Base-by-base conservation (phyloP, 1,140 invertebrate genomes). In the Leucophenga varia region DNA sequence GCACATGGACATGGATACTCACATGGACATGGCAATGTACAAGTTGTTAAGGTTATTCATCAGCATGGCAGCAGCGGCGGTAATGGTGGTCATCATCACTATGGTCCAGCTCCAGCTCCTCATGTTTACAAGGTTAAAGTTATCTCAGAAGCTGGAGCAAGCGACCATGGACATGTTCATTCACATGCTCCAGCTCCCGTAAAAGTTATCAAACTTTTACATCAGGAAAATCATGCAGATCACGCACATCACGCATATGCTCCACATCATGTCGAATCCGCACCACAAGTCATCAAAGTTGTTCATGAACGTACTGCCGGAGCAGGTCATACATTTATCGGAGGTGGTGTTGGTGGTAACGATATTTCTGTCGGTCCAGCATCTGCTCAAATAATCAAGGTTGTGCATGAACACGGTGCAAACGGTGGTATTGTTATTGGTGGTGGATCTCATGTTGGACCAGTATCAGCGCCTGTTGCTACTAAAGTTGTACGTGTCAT, bases 401-500 rank as follows among this genome's bases (percentile, higher is more conserved):
- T 68, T 1, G 16, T 64, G 28, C 61, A 63, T 35, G 50, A 59
- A 36, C 55, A 59, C n/a, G 51, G 54, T 31, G 30, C 31, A 18
- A n/a, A n/a, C n/a, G n/a, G n/a, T n/a, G n/a, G n/a, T n/a, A n/a
- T n/a, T n/a, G n/a, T n/a, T n/a, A n/a, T n/a, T n/a, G n/a, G n/a
- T n/a, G 7, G 34, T 10, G 8, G 8, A 10, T 12, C 12, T 10
- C 21, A 31, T n/a, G 55, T 49, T 10, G 48, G 47, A 7, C 45
- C 6, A 49, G 34, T 3, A 47, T 53, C 13, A 31, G 18, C 42
- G 47, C 28, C 1, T 41, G 21, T 18, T 25, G 51, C 52, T 31
- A 51, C 60, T 38, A 71, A 67, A 42, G 68, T 71, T 21, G 64
- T 71, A 21, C 67, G 68, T 21, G 67, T 71, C 9, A 71, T 71